Evolutionary conservation across 2,113 vertebrate genomes (phyloP), one percentile per base, ranked within the genome.

Genomic region (Eudyptes chrysolophus): DNA sequence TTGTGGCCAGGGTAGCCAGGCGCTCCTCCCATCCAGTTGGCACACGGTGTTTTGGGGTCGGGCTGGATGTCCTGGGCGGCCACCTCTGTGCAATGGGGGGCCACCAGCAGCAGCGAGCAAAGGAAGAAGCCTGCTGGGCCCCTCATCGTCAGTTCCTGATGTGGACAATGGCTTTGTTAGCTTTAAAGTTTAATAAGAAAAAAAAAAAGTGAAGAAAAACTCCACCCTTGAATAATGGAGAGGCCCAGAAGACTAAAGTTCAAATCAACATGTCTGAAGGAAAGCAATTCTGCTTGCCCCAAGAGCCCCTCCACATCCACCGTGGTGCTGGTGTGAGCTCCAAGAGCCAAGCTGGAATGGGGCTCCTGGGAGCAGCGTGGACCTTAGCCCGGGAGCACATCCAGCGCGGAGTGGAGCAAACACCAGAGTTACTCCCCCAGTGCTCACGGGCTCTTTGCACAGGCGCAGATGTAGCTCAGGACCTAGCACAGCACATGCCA

Each of bases 1-100:
- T 99, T 98, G 94, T 98, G 98, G 61, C 99, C 99, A 1, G 99
- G 99, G 48, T 98, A 98, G 26, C 99, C 99, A 0, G 98, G 98
- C 7, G 98, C 96, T 91, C 99, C 99, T 20, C 98, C 98, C 98
- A 99, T 98, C 98, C 98, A 98, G 9, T 98, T 98, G 81, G 96
- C 65, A 88, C 99, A 99, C 1, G 97, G 74, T 3, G 10, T 96
- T 84, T 98, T 97, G 68, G 98, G 90, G 32, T 98, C 94, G 0
- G 92, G 83, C 32, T 97, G 92, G 5, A 5, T 3, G 1, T 96
- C 94, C 4, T 81, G 24, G 1, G 44, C 25, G 15, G 40, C 32
- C 29, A 82, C 87, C 51, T 92, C 77, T 27, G 76, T 57, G 29
- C 21, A 40, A 3, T 12, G n/a, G 10, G 76, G 68, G 18, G 83